Conservation (phyloP, 2,888 invertebrate species). For the Punctoribates punctum region DNA sequence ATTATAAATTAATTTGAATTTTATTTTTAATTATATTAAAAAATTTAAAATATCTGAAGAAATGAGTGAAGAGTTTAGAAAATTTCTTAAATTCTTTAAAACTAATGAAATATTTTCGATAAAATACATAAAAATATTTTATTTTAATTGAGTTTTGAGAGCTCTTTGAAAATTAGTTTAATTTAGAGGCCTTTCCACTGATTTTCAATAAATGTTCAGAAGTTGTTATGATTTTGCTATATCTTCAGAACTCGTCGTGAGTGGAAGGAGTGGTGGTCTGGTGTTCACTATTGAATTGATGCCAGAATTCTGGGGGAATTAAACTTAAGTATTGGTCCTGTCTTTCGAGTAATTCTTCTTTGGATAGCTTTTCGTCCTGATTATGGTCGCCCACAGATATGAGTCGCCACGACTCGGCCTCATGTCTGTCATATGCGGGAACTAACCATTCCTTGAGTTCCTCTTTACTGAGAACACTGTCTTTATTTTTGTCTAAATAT, state of each 20-base stretch:
- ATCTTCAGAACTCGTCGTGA: slow-evolving; percentile 47
- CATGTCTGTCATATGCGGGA: slow-evolving; percentile 59
- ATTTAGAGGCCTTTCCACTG: neutral
- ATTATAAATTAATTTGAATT: neutral
- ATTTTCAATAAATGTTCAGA: neutral
- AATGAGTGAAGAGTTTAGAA: too few species aligned
- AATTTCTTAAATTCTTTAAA: too few species aligned
- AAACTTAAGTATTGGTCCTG: slow-evolving; percentile 48
- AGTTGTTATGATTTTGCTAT: neutral
- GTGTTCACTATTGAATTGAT: slow-evolving; percentile 40
- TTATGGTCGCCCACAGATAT: slow-evolving; percentile 57
- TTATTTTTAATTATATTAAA: neutral
- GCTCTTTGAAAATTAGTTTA: neutral
- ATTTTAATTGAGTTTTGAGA: too few species aligned
- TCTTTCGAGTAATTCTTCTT: slow-evolving; percentile 46
- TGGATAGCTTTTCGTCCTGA: slow-evolving; percentile 46
- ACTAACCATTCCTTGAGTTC: slow-evolving; percentile 59
- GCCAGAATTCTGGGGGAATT: slow-evolving; percentile 48
- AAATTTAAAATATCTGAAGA: too few species aligned
- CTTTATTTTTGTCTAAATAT: slow-evolving; percentile 58
- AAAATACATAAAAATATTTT: too few species aligned
- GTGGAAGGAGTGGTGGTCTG: slow-evolving; percentile 39
- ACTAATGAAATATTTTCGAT: too few species aligned
- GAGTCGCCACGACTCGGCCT: slow-evolving; percentile 58
- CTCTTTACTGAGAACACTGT: slow-evolving; percentile 57